Evolutionary conservation across 2,888 invertebrate genomes (phyloP), one percentile per base, ranked within the genome.

Genomic region (Invenusta paracnida): DNA sequence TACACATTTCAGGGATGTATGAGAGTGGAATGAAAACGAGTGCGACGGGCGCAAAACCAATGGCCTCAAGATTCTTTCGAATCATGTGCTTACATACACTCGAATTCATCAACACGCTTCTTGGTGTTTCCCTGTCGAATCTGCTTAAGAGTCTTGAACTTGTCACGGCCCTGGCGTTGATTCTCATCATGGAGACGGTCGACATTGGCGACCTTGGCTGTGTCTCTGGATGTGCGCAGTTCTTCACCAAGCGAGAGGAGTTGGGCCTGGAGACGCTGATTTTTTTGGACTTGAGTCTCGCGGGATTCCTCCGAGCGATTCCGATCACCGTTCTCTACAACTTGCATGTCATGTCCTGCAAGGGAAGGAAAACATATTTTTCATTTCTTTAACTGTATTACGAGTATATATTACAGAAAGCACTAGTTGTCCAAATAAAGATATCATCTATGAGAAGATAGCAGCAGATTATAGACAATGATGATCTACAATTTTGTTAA

Each of bases 51-150:
- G n/a, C n/a, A n/a, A n/a, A n/a, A n/a, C n/a, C n/a, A n/a, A n/a
- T n/a, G n/a, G n/a, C n/a, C n/a, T n/a, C n/a, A n/a, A n/a, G n/a
- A n/a, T n/a, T n/a, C n/a, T n/a, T n/a, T n/a, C n/a, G n/a, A n/a
- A n/a, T n/a, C n/a, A n/a, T n/a, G n/a, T n/a, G n/a, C 48, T 84
- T 67, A 97, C 97, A 98, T 96, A 93, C 97, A 96, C 93, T 99
- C 99, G 93, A 99, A 99, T 93, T 98, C 98, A 93, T 99, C 99
- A 89, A 99, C 98, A 91, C 99, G 95, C 91, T 98, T 96, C 93
- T 99, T 99, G 92, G 99, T 99, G 94, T 99, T 99, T 90, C 99
- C 99, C 93, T 97, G 96, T 92, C 99, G 96, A 92, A 99, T 99
- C 93, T 99, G 98, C 90, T 98, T 95, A 89, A 99, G 94, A 48